These are phyloP conservation scores for Ennomos quercinarius DNA, from an alignment of 2,888 invertebrate species.

Conservation along the genomic window DNA sequence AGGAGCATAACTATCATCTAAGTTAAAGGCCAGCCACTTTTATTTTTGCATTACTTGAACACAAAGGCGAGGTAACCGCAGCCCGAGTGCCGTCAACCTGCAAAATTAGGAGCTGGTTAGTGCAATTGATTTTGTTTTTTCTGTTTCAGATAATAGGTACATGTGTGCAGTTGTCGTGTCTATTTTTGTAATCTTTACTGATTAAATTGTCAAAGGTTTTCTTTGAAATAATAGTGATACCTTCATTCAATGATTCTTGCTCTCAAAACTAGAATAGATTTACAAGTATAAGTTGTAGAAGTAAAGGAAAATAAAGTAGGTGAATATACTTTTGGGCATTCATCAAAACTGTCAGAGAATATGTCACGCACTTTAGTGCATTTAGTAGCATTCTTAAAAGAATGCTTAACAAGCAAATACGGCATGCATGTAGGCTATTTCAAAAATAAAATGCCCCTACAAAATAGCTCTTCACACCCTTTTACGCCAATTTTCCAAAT, in stretches of 20 bases:
- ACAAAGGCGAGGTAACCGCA: slow-evolving; percentile 11
- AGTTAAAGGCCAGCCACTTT: neutral
- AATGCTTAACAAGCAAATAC: slow-evolving; percentile 13
- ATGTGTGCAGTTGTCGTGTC: too few species aligned
- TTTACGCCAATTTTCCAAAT: slow-evolving; percentile 28
- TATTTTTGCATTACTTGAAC: neutral
- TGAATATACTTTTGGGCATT: slow-evolving; percentile 3
- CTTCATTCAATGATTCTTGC: too few species aligned
- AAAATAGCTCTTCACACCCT: slow-evolving; percentile 30
- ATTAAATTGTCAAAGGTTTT: too few species aligned
- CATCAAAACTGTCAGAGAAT: neutral
- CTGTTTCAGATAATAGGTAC: too few species aligned
- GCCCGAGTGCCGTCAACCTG: slow-evolving; percentile 20
- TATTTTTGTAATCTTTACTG: too few species aligned
- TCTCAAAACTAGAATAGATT: too few species aligned
- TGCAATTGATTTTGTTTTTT: slow-evolving; percentile 36
- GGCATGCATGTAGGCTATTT: slow-evolving; percentile 19
- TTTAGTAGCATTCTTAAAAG: too few species aligned
- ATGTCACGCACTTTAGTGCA: too few species aligned
- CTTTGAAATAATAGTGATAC: too few species aligned
- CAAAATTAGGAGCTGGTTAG: slow-evolving; percentile 37
- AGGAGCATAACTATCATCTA: neutral
- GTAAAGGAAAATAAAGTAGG: too few species aligned
- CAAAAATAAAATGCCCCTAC: slow-evolving; percentile 8
- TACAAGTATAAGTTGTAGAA: too few species aligned